Evolutionary conservation across 2,888 invertebrate species (phyloP), one percentile per base, ranked within the genome.

Genomic region (Linnaemya vulpina): DNA sequence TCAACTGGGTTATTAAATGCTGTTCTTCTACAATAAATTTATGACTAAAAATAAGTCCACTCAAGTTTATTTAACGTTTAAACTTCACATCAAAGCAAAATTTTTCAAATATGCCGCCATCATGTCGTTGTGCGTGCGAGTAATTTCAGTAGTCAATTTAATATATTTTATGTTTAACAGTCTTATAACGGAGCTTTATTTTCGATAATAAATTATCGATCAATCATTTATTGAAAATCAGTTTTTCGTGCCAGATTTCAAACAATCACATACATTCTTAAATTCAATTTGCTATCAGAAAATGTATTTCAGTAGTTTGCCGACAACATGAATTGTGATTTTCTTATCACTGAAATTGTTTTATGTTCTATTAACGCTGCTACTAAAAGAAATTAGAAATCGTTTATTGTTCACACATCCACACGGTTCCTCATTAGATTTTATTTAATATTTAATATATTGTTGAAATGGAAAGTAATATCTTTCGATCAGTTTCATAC

Each of bases 291-390:
- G 5, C 51, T 58, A 67, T 58, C 62, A 89, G 89, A 89, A 88
- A 87, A 83, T 87, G 73, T 87, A 83, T 80, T 87, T 84, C 80
- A 53, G 87, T 87, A 88, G 84, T 86, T 74, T 78, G 90, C 91
- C 91, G 90, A 91, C 91, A 91, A 91, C 90, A 88, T 75, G n/a
- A n/a, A 17, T 49, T 80, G 40, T 78, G 51, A 3, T 13, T 43
- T 11, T 58, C 35, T 77, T 83, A 84, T 84, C 84, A 20, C 3
- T 60, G 43, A 76, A 51, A 46, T 0, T 49, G n/a, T 35, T 62
- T 49, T 46, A 10, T 55, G 63, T 53, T 58, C n/a, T 13, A 3
- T 49, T 35, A 68, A 35, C 51, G 11, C 20, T 11, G 20, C 43
- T 40, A 35, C 35, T 55, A 51, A n/a, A n/a, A 30, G 53, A 58